Evolutionary conservation across 2,888 invertebrate species (phyloP).

Genomic region (Scaptomyza tumidula): DNA sequence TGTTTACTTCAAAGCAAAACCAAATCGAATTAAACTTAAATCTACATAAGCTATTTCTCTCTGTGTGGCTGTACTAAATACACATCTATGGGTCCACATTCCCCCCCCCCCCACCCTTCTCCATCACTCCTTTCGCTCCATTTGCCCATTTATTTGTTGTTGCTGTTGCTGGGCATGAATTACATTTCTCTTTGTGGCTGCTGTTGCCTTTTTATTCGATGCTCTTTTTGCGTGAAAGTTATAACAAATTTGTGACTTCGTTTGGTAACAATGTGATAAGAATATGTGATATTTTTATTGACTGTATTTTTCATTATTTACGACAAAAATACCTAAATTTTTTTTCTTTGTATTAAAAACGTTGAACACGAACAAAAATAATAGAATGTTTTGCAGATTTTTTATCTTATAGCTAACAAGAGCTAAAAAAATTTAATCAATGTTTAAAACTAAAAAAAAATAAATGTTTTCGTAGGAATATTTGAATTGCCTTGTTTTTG

Average conservation of each 20-base stretch:
- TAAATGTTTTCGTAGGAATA: too few relatives aligned
- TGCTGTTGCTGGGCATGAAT: constrained; percentile 73
- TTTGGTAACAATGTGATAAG: neutral
- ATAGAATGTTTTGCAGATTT: too few relatives aligned
- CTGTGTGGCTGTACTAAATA: constrained; percentile 43
- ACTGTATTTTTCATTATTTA: too few relatives aligned
- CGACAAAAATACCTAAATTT: too few relatives aligned
- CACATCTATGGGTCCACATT: constrained; percentile 34
- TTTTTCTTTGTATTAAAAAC: too few relatives aligned
- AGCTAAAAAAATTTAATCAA: too few relatives aligned
- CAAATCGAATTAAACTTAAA: constrained; percentile 75
- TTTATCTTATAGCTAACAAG: too few relatives aligned
- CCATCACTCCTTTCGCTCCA: constrained; percentile 36
- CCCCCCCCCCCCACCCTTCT: neutral
- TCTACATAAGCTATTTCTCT: constrained; percentile 77
- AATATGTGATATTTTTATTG: too few relatives aligned
- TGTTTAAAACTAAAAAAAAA: too few relatives aligned
- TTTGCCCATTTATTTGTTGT: constrained; percentile 58
- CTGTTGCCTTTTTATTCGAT: constrained; percentile 53
- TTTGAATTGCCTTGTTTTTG: too few relatives aligned
- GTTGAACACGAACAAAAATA: too few relatives aligned
- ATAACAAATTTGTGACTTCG: neutral
- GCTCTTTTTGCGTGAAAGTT: neutral
- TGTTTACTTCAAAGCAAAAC: constrained; percentile 56
- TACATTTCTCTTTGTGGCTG: constrained; percentile 74